These are phyloP conservation scores for Dorcus hopei DNA, from an alignment of 2,888 invertebrate species.

Conservation along the genomic window DNA sequence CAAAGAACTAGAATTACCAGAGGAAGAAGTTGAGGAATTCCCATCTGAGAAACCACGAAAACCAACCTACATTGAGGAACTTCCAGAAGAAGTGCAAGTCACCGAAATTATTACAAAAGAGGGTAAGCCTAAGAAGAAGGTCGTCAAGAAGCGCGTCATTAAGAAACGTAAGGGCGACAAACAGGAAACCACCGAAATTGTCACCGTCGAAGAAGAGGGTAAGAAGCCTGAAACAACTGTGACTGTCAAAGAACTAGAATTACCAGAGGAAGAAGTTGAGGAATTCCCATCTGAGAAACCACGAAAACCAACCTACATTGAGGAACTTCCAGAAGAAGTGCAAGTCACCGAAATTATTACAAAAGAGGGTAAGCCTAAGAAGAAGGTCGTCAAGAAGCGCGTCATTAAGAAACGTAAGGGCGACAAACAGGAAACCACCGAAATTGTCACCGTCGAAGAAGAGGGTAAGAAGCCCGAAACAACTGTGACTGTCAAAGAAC, in stretches of 20 bases:
- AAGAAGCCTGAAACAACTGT: slow-evolving; percentile 28
- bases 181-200: slow-evolving; percentile 32
- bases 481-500: slow-evolving; percentile 33
- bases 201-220: slow-evolving; percentile 27
- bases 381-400: slow-evolving; percentile 39
- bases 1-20: slow-evolving; percentile 44
- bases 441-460: slow-evolving; percentile 37
- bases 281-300: slow-evolving; percentile 23
- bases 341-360: slow-evolving; percentile 28
- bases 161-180: slow-evolving; percentile 29
- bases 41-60: slow-evolving; percentile 7
- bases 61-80: slow-evolving; percentile 19
- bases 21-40: slow-evolving; percentile 36
- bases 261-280: slow-evolving; percentile 14
- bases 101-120: slow-evolving; percentile 24
- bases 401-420: slow-evolving; percentile 41
- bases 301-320: slow-evolving; percentile 16
- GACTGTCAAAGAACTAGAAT: slow-evolving; percentile 21
- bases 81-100: slow-evolving; percentile 29
- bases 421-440: slow-evolving; percentile 39
- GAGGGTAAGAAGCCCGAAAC: slow-evolving; percentile 33
- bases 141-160: slow-evolving; percentile 32
- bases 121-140: slow-evolving; percentile 32
- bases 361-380: slow-evolving; percentile 30
- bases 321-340: slow-evolving; percentile 26